A percentile compares a stretch with the other conserved stretches of the same genome.
These are phyloP conservation scores for Agrotis ipsilon DNA, from an alignment of 2,888 invertebrate species.

Conservation along the genomic window DNA sequence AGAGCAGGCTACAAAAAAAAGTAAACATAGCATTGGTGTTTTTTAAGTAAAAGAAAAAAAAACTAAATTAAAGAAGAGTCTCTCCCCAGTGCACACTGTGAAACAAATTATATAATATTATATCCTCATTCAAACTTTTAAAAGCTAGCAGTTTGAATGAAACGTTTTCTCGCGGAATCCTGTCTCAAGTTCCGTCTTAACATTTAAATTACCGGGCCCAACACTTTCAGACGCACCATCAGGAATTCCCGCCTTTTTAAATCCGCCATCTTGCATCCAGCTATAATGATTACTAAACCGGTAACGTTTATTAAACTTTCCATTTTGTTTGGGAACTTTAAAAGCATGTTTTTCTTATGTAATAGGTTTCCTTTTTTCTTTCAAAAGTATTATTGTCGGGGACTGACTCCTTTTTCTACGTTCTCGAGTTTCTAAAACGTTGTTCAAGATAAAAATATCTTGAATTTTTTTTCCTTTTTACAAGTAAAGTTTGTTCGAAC, in stretches of 20 bases:
- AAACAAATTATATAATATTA: slow-evolving; percentile 26
- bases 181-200: slow-evolving; percentile 58
- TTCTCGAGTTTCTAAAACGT: slow-evolving; percentile 47
- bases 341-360: slow-evolving; percentile 49
- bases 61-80: background rate
- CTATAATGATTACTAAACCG: slow-evolving; percentile 64
- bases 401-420: slow-evolving; percentile 52
- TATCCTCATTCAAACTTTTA: slow-evolving; percentile 8
- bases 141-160: slow-evolving; percentile 43
- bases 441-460: slow-evolving; percentile 45
- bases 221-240: slow-evolving; percentile 55
- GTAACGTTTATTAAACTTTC: slow-evolving; percentile 65
- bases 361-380: slow-evolving; percentile 50
- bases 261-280: slow-evolving; percentile 61
- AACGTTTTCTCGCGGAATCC: slow-evolving; percentile 64
- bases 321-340: slow-evolving; percentile 54
- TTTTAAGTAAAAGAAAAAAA: background rate
- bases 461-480: slow-evolving; percentile 30
- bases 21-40: background rate
- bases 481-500: slow-evolving; percentile 39
- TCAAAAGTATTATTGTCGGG: slow-evolving; percentile 56
- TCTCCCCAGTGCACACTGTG: background rate
- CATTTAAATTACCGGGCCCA: slow-evolving; percentile 66
- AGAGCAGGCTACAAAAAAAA: no score
- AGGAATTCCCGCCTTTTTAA: slow-evolving; percentile 56